phyloP scores from a whole-genome alignment of 2,113 vertebrate species.

The Trinectes maculatus region DNA sequence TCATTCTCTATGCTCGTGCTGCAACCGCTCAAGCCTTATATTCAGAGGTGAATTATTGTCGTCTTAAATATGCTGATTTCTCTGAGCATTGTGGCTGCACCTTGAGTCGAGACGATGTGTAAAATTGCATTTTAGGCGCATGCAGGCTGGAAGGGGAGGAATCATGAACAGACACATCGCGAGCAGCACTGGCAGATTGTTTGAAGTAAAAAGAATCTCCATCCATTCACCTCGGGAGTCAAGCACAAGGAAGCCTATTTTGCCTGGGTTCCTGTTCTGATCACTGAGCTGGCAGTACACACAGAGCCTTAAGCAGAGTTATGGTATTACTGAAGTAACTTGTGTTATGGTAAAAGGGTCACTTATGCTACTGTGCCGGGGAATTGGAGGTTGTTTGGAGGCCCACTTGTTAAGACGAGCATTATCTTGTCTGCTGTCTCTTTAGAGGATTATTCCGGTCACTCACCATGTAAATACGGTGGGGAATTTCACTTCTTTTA shows the following conservation, averaged over 20 bases:
- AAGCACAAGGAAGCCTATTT: constrained; percentile 66
- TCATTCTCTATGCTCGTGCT: constrained; percentile 44
- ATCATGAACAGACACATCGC: constrained; percentile 62
- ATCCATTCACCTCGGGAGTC: constrained; percentile 65
- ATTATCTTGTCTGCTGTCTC: constrained; percentile 49
- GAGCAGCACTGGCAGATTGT: constrained; percentile 59
- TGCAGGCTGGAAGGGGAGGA: constrained; percentile 47
- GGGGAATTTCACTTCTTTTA: constrained; percentile 68
- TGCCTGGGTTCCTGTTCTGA: constrained; percentile 55
- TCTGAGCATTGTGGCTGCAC: constrained; percentile 60
- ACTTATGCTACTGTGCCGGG: constrained; percentile 50
- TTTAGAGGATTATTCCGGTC: constrained; percentile 33
- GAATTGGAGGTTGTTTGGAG: constrained; percentile 36
- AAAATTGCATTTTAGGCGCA: constrained; percentile 69
- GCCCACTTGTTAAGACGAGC: constrained; percentile 58
- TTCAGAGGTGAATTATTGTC: constrained; percentile 54
- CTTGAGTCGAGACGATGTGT: constrained; percentile 70
- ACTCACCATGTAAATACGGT: constrained; percentile 32
- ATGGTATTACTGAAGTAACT: constrained; percentile 48
- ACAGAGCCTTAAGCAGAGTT: constrained; percentile 46
- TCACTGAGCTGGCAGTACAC: constrained; percentile 46
- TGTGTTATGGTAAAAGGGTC: constrained; percentile 54
- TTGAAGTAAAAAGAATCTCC: constrained; percentile 68
- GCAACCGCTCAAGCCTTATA: constrained; percentile 34
- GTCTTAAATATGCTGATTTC: constrained; percentile 65